Evolutionary conservation across 1,140 invertebrate species (phyloP), one percentile per base, ranked within the genome.

Genomic region (Brevipalpus yothersi): DNA sequence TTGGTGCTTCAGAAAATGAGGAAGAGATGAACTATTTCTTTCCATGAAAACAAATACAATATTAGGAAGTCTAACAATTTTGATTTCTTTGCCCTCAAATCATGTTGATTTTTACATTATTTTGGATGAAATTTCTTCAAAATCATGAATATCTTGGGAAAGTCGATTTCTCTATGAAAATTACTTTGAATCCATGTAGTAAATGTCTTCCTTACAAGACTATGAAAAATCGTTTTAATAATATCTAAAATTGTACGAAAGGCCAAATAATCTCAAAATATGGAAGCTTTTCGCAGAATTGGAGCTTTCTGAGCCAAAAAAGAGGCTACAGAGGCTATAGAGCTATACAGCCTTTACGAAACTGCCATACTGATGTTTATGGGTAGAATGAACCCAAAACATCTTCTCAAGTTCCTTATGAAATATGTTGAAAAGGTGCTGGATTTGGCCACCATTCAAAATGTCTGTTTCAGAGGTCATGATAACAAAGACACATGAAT

Each of bases 221-320:
- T 19, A 15, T 51, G 10, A 51, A 51, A 17, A 51, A 17, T 10
- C n/a, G n/a, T 19, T 66, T 21, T 73, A 65, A 65, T 12, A 63
- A 58, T 51, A 74, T 19, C 63, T 75, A 15, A 71, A 72, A 62
- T 66, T 70, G 63, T 63, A 66, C 13, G 63, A 67, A 39, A 72
- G 71, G 61, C 65, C 73, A 56, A 73, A 71, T 57, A 68, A 71
- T 60, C 63, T 75, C 11, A 47, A 63, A n/a, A 53, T 75, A 19
- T 75, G 74, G 70, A 63, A 63, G 56, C 64, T 65, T 19, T 75
- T 73, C 63, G 68, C 67, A 42, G 60, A 65, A 45, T 61, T 71
- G 41, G 69, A 74, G 60, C 68, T 64, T 60, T 49, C 59, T 11
- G 49, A 55, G 57, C 68, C 67, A 21, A 68, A 69, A 51, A 49